These are phyloP conservation scores for Chinchilla lanigera DNA, from an alignment of 2,113 vertebrate species.

Conservation along the genomic window DNA sequence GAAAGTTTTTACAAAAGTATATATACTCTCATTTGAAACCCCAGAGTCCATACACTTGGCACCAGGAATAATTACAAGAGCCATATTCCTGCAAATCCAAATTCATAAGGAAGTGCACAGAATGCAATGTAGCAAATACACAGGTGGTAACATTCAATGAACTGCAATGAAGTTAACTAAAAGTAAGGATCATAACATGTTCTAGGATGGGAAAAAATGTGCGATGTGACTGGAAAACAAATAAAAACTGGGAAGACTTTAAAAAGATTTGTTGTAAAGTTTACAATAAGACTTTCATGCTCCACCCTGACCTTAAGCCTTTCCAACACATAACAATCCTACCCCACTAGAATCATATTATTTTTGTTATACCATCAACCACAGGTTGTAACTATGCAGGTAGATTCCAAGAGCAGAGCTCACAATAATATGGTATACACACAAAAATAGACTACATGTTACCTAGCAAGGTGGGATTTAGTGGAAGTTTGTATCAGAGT, in stretches of 20 bases:
- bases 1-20: background rate
- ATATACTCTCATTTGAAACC: background rate
- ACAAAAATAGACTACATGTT: background rate
- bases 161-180: background rate
- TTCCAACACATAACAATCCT: background rate
- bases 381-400: background rate
- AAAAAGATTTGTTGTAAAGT: background rate
- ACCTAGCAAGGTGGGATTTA: background rate
- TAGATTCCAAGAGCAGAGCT: background rate
- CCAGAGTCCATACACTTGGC: background rate
- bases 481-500: background rate
- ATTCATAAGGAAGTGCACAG: background rate
- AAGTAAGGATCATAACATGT: constrained; percentile 11
- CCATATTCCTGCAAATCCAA: background rate
- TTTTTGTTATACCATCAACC: background rate
- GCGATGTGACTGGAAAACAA: background rate
- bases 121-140: background rate
- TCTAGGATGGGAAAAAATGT: background rate
- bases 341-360: background rate
- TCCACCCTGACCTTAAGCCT: background rate
- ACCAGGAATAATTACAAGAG: background rate
- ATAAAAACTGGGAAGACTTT: background rate
- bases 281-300: background rate
- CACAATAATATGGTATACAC: background rate
- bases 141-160: background rate